A percentile compares a stretch with the other conserved stretches of the same genome.
Evolutionary conservation across 2,113 vertebrate genomes (phyloP).

Genomic region (Passer domesticus): DNA sequence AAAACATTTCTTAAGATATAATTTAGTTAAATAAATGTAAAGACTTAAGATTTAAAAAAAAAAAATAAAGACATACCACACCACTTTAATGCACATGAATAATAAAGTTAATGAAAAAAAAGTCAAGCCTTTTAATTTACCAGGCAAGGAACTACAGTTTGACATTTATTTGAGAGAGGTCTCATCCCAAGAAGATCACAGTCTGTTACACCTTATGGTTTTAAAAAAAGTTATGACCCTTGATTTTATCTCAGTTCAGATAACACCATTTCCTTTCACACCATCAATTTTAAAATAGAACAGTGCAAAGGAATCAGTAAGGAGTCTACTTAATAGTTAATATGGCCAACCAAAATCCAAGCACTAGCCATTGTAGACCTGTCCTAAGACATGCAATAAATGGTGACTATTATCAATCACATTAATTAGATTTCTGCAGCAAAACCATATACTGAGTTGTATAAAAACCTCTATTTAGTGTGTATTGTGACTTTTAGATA

Average conservation of each 20-base stretch:
- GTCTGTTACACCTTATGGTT: neutral
- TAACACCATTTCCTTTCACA: neutral
- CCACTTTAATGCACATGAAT: neutral
- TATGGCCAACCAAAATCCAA: neutral
- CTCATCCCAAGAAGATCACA: neutral
- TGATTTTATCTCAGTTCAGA: neutral
- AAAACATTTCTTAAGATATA: slow-evolving; percentile 20
- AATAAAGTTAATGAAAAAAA: slow-evolving; percentile 28
- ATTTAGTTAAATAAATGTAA: slow-evolving; percentile 6
- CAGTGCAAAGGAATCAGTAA: neutral
- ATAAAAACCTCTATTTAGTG: neutral
- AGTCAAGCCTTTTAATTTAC: neutral
- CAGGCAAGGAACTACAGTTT: neutral
- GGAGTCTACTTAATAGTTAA: neutral
- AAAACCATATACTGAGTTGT: neutral
- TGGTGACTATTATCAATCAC: neutral
- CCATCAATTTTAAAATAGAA: slow-evolving; percentile 19
- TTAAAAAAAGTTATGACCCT: neutral
- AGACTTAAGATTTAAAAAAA: neutral
- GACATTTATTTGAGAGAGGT: slow-evolving; percentile 8
- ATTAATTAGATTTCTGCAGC: neutral
- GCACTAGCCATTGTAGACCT: neutral
- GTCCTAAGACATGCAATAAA: neutral
- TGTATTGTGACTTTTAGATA: neutral
- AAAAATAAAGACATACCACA: neutral